phyloP scores from a whole-genome alignment of 2,888 invertebrate species.

The Leucania comma region DNA sequence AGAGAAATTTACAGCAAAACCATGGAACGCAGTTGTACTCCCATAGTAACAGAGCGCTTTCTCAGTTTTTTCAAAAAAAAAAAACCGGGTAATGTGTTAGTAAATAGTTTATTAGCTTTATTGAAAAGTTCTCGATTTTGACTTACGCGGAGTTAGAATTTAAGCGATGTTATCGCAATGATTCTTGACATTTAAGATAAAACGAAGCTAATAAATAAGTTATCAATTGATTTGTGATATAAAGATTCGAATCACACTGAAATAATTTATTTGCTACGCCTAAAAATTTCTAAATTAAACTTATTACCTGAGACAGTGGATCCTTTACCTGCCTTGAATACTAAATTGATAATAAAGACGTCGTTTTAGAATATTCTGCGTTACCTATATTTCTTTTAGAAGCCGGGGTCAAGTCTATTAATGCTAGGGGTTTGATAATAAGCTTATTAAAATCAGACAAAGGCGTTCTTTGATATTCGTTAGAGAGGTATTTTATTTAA shows the following conservation, averaged over 20 bases:
- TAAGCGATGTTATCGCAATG: background rate
- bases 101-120: too few species aligned
- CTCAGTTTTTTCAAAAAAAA: too few species aligned
- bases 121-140: too few species aligned
- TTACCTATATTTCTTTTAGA: constrained; percentile 7
- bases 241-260: constrained; percentile 26
- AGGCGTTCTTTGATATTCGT: constrained; percentile 38
- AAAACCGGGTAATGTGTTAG: too few species aligned
- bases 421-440: constrained; percentile 26
- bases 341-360: constrained; percentile 10
- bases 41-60: too few species aligned
- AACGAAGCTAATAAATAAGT: constrained; percentile 15
- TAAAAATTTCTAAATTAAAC: constrained; percentile 29
- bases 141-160: too few species aligned
- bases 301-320: constrained; percentile 40
- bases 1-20: too few species aligned
- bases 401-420: constrained; percentile 13
- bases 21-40: too few species aligned
- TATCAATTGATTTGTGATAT: constrained; percentile 35
- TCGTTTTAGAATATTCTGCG: background rate
- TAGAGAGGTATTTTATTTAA: constrained; percentile 36
- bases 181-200: constrained; percentile 1
- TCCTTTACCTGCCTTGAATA: constrained; percentile 28
- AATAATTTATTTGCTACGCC: constrained; percentile 28
- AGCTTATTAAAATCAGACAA: constrained; percentile 48